phyloP scores from a whole-genome alignment of 2,888 invertebrate genomes.

The Cataglyphis cursor region DNA sequence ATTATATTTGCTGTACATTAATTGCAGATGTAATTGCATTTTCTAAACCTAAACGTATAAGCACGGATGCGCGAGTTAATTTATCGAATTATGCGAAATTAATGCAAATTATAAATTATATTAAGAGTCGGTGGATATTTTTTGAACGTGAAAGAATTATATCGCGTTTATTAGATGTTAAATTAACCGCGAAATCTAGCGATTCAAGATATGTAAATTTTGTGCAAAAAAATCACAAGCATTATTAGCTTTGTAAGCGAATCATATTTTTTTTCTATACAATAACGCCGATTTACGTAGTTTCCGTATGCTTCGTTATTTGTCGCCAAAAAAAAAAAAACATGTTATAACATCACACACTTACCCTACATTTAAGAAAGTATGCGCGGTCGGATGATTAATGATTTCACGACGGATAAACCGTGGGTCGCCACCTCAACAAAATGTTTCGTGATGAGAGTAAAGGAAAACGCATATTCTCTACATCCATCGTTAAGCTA shows the following conservation, averaged over 20 bases:
- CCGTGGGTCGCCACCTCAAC: not conserved
- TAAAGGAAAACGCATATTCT: constrained; percentile 8
- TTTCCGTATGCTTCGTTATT: constrained; percentile 12
- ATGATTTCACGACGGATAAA: constrained; percentile 25
- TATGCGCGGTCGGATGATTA: constrained; percentile 35
- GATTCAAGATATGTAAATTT: constrained; percentile 3
- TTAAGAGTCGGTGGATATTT: not conserved
- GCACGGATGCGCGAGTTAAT: not conserved
- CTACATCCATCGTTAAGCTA: constrained; percentile 4
- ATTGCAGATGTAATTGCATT: not conserved
- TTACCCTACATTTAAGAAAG: constrained; percentile 29
- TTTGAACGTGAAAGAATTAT: not conserved
- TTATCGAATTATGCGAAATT: not conserved
- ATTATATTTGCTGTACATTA: not conserved
- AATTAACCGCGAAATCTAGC: not conserved
- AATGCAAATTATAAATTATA: constrained; percentile 2
- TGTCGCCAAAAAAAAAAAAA: too few relatives aligned
- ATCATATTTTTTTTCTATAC: not conserved
- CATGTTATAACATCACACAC: not conserved
- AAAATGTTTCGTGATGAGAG: constrained; percentile 17
- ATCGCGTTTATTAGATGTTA: not conserved
- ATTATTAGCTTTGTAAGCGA: not conserved
- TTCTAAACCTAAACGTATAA: not conserved
- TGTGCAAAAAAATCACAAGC: not conserved
- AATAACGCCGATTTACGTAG: not conserved